Evolutionary conservation across 2,797 vertebrate genomes (phyloP).

Genomic region (Avahi laniger): DNA sequence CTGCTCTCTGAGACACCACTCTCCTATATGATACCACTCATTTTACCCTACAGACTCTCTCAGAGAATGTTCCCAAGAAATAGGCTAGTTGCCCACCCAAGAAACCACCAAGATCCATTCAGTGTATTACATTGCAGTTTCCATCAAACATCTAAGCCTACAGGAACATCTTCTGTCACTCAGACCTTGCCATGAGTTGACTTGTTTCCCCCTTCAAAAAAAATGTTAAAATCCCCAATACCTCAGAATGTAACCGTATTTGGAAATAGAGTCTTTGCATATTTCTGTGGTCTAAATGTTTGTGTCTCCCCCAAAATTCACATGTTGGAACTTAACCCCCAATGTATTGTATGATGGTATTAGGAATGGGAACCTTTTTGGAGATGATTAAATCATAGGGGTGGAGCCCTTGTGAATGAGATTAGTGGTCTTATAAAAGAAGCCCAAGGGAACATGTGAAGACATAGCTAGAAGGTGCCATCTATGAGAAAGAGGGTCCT

Average conservation of each 20-base stretch:
- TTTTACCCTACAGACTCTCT: neutral
- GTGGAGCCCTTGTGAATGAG: neutral
- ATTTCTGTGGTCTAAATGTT: neutral
- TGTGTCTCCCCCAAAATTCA: neutral
- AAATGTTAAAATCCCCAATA: neutral
- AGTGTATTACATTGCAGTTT: neutral
- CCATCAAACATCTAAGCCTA: neutral
- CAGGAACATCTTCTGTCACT: rapidly evolving
- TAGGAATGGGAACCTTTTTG: neutral
- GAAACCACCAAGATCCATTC: neutral
- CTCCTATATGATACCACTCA: neutral
- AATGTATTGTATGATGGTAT: neutral
- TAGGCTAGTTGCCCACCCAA: neutral
- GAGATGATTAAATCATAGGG: neutral
- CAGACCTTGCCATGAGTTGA: neutral
- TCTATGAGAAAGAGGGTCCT: neutral
- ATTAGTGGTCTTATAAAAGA: neutral
- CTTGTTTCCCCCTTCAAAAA: neutral
- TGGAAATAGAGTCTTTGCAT: neutral
- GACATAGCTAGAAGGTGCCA: neutral
- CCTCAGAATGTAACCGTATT: neutral
- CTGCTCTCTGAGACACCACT: neutral
- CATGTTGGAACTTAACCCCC: neutral
- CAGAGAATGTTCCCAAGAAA: neutral
- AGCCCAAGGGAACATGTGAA: neutral